Base-by-base conservation (phyloP, 92 coral and sea anemone genomes). In the Palythoa grandiflora region DNA sequence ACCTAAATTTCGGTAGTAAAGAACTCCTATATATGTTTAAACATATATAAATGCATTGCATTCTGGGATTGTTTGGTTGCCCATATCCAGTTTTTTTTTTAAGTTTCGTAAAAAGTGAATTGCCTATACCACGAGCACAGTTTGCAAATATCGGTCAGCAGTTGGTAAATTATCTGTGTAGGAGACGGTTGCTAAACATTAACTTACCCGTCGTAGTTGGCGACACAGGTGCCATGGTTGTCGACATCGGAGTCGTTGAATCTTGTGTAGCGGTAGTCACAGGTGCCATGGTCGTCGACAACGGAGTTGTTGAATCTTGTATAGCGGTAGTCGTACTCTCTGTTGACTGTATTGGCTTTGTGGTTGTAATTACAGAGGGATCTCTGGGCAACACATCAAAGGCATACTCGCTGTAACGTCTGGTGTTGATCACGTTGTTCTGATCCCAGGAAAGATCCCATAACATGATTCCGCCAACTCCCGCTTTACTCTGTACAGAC, bases 371-470 rank as follows among this genome's bases (percentile, higher is more conserved):
- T 20, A 55, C 4, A 38, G 47, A 65, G 47, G 80, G 65, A 37
- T 71, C 55, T 12, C 89, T 88, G 59, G 91, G 90, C 81, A 94
- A 85, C 78, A 90, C 87, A 38, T 90, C 87, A 70, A 90, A 92
- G 8, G 94, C 97, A 77, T 92, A 59, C 65, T 88, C 88, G 63
- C 95, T 93, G 87, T 94, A 94, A 36, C 87, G 79, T 80, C 91
- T 90, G 68, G 88, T 88, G 68, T 88, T 90, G 52, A 90, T 80
- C 57, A 90, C 86, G 75, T 92, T 94, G 59, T 94, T 94, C 87
- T 94, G 95, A 44, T 86, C 97, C 92, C 92, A 94, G 68, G 97
- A 94, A 71, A 93, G 91, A 12, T 94, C 97, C 97, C 97, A 94
- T 36, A 94, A 81, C 95, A 94, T 94, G 21, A 94, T 37, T 13